Percentiles rank a stretch among this genome's conserved stretches.
Conservation (phyloP, 35 echinoderm and acorn worm species). For the Amphiura filiformis region DNA sequence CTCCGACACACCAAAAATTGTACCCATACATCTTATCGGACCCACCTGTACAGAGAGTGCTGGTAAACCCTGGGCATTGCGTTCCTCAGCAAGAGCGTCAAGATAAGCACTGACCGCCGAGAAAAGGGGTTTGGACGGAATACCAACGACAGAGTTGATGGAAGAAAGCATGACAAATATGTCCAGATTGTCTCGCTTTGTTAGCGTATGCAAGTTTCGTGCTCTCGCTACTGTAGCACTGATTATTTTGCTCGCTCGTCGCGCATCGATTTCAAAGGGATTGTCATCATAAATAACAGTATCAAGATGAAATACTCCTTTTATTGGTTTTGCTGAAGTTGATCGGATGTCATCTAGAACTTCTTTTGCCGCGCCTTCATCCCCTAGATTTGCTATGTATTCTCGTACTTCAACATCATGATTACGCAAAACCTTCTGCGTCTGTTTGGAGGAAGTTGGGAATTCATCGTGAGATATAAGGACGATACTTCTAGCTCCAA, state of each 20-base stretch:
- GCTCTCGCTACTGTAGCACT: constrained; percentile 32
- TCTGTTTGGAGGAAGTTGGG: constrained; percentile 22
- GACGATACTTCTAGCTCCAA: constrained; percentile 75
- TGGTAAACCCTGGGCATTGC: constrained; percentile 47
- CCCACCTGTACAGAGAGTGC: constrained; percentile 67
- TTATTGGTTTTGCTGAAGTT: constrained; percentile 13
- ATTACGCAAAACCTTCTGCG: constrained; percentile 38
- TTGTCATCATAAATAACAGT: constrained; percentile 33
- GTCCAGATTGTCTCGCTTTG: constrained; percentile 54
- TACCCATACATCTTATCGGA: constrained; percentile 43
- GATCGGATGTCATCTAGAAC: constrained; percentile 6
- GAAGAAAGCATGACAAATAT: constrained; percentile 63
- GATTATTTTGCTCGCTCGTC: constrained; percentile 23
- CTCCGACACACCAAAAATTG: background rate
- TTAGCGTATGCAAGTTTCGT: constrained; percentile 40
- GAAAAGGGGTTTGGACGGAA: constrained; percentile 43
- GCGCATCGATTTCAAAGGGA: background rate
- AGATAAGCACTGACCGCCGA: constrained; percentile 43
- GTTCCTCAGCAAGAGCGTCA: constrained; percentile 39
- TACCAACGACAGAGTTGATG: constrained; percentile 49
- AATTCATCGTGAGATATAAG: constrained; percentile 29
- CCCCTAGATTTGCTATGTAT: constrained; percentile 10
- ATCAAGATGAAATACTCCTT: constrained; percentile 66
- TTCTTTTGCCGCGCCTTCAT: background rate
- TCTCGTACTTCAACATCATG: constrained; percentile 40